These are phyloP conservation scores for Drosophila neocordata DNA, from an alignment of 1,140 invertebrate genomes.

Conservation along the genomic window DNA sequence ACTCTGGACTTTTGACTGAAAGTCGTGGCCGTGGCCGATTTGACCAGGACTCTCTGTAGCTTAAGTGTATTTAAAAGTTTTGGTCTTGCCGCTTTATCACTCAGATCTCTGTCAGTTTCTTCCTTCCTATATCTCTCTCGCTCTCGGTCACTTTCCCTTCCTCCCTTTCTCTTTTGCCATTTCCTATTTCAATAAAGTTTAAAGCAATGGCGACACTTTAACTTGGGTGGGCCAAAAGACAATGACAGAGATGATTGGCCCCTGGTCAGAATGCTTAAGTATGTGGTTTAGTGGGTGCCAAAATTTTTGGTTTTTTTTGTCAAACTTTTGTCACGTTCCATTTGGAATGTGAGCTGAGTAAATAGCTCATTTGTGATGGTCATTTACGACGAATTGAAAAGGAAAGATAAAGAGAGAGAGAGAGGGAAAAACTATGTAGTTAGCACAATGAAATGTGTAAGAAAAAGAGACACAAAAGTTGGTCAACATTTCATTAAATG, in stretches of 20 bases:
- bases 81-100: conserved; percentile 54
- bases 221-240: conserved; percentile 24
- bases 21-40: conserved; percentile 74
- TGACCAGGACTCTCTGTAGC: conserved; percentile 54
- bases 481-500: neutral
- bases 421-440: conserved; percentile 22
- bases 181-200: conserved; percentile 55
- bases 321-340: conserved; percentile 67
- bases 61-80: conserved; percentile 60
- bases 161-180: conserved; percentile 3
- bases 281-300: conserved; percentile 68
- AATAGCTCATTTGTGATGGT: conserved; percentile 45
- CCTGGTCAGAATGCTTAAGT: conserved; percentile 55
- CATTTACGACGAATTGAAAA: neutral
- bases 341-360: conserved; percentile 39
- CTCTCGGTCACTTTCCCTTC: neutral
- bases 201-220: conserved; percentile 57
- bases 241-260: conserved; percentile 46
- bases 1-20: conserved; percentile 68
- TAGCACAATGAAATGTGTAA: neutral
- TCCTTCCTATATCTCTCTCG: neutral
- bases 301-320: conserved; percentile 36
- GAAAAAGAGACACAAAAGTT: neutral
- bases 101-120: conserved; percentile 51
- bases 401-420: conserved; percentile 20